Evolutionary conservation across 2,888 invertebrate species (phyloP), one percentile per base, ranked within the genome.

Genomic region (Agrotis ipsilon): DNA sequence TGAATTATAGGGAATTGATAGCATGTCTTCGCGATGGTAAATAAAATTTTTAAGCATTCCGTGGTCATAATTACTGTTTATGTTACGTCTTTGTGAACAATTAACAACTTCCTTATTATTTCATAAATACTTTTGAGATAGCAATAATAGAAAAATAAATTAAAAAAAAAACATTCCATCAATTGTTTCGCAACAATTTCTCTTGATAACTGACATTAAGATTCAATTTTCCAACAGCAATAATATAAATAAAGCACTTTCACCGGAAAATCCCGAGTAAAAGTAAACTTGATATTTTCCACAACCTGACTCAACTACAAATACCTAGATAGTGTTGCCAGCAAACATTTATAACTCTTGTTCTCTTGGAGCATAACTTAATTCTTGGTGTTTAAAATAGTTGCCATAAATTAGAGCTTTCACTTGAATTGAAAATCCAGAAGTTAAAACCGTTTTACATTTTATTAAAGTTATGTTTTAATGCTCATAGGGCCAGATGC

Each of bases 261-360:
- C 78, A 65, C 39, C 32, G 78, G 82, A 78, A 78, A 78, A 78
- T 68, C 82, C 78, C 3, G 51, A 68, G 82, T 78, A 78, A 78
- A 78, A 82, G 78, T 72, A 46, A 64, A 67, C 82, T 54, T 58
- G 72, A 78, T 78, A 72, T 72, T 78, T 72, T 52, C 73, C 59
- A 64, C 73, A 58, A 61, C 73, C 79, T 78, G 82, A 72, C 79
- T 78, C 67, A 62, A 78, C 61, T 78, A 61, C 66, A 67, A 78
- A 82, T 64, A 43, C 43, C 32, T 72, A 57, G 72, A 66, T 48
- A 82, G 52, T 79, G 61, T 78, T 82, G 61, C 63, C 64, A 79
- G 61, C 54, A 54, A 73, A 39, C 51, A 82, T 60, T 78, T 82
- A 78, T 78, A 55, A 78, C 48, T 43, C 65, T 66, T 66, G 62